Evolutionary conservation across 2,888 invertebrate genomes (phyloP).

Genomic region (Gryllus longicercus): DNA sequence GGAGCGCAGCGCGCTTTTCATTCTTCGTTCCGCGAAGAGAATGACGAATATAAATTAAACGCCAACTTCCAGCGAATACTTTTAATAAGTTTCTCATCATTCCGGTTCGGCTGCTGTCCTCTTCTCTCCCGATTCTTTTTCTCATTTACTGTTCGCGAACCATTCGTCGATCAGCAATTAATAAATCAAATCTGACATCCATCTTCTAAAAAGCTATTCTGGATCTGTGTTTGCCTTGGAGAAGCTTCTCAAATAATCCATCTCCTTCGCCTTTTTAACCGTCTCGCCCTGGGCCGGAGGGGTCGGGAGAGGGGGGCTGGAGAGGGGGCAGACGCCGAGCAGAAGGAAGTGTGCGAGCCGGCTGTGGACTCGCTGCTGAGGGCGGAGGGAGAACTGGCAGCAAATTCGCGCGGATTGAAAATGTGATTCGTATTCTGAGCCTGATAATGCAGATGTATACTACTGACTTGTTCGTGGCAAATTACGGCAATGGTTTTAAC

Average conservation of each 20-base stretch:
- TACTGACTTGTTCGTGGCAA: too few relatives aligned
- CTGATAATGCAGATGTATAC: too few relatives aligned
- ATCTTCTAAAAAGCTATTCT: conserved; percentile 17
- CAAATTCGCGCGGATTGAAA: too few relatives aligned
- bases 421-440: too few relatives aligned
- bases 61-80: neutral
- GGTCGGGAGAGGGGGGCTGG: too few relatives aligned
- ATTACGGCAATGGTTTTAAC: too few relatives aligned
- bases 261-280: neutral
- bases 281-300: neutral
- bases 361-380: too few relatives aligned
- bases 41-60: conserved; percentile 10
- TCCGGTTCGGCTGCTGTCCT: conserved; percentile 8
- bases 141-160: conserved; percentile 7
- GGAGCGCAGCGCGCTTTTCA: neutral
- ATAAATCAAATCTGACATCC: conserved; percentile 17
- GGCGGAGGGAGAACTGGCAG: too few relatives aligned
- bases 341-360: too few relatives aligned
- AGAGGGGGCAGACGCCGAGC: too few relatives aligned
- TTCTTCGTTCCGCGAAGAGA: neutral
- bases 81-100: conserved; percentile 11
- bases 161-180: conserved; percentile 17
- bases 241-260: neutral
- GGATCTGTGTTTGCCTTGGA: conserved; percentile 1
- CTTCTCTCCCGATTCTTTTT: neutral